phyloP scores from a whole-genome alignment of 1,140 invertebrate genomes.

The Drosophila tani region DNA sequence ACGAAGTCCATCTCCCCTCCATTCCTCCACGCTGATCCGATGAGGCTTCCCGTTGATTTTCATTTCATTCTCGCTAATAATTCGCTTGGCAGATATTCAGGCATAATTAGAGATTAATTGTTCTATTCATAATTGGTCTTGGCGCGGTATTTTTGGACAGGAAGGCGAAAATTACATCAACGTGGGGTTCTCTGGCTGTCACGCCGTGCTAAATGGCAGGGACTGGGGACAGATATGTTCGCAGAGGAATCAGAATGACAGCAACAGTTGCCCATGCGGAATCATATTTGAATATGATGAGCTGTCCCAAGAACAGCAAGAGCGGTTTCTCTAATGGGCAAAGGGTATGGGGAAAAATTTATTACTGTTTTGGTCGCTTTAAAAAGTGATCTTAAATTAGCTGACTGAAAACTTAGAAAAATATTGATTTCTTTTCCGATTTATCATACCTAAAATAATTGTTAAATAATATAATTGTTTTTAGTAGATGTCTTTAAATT shows the following conservation, averaged over 20 bases:
- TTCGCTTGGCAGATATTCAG: slow-evolving; percentile 80
- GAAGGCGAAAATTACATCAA: slow-evolving; percentile 51
- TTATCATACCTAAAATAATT: too few species aligned
- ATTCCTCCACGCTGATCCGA: slow-evolving; percentile 9
- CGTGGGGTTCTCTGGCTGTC: slow-evolving; percentile 47
- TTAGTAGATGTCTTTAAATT: too few species aligned
- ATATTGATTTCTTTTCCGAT: too few species aligned
- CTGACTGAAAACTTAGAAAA: too few species aligned
- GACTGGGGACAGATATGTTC: slow-evolving; percentile 14
- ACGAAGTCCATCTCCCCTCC: slow-evolving; percentile 19
- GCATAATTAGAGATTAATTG: slow-evolving; percentile 84
- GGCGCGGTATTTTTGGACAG: slow-evolving; percentile 72
- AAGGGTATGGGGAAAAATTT: neutral
- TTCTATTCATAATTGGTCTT: slow-evolving; percentile 81
- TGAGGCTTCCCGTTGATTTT: slow-evolving; percentile 57
- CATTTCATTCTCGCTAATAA: slow-evolving; percentile 73
- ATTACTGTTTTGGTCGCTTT: neutral
- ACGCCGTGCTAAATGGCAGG: slow-evolving; percentile 17
- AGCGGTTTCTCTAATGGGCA: neutral
- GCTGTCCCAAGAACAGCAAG: slow-evolving; percentile 5
- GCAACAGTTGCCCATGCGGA: slow-evolving; percentile 73
- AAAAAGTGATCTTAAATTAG: neutral
- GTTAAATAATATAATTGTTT: too few species aligned
- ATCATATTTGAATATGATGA: slow-evolving; percentile 41
- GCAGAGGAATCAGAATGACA: slow-evolving; percentile 44